Base-by-base conservation (phyloP, 2,797 vertebrate species). In the Microctenopoma stevenorrisi region DNA sequence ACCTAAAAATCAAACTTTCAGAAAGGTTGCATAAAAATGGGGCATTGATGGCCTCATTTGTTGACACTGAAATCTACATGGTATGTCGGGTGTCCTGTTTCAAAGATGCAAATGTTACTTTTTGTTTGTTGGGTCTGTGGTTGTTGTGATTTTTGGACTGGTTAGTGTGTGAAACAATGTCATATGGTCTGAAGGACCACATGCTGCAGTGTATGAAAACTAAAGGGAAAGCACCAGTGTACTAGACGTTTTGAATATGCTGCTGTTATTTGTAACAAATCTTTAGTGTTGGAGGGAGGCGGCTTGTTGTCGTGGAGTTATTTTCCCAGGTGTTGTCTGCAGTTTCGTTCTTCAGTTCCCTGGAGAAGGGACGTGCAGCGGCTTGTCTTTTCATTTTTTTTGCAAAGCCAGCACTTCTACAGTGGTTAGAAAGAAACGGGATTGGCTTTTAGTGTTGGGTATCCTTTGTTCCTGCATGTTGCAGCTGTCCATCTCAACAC, bases 381-480 rank as follows among this genome's bases (percentile, higher is more conserved):
- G 71, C 85, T 86, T 82, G 85, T 78, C 74, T 64, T 30, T 62
- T 44, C 57, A 18, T 25, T 30, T 9, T 77, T 82, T 62, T 22
- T 79, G 54, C 70, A 51, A 25, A 5, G 35, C 55, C 57, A 66
- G 68, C 64, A 58, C 30, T 67, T 63, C 74, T 70, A 70, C 7
- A 33, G 30, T 33, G 30, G 66, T 48, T 54, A 35, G 33, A 8
- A 8, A 22, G 18, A 71, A 60, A 9, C 57, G 68, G 70, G 64
- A 74, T 78, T 76, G 64, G 42, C 76, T 85, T 63, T 74, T 37
- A 56, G 52, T 26, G 25, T 73, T 71, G 66, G 18, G 7, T 73
- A 59, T 85, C 43, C 52, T 78, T 67, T 78, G 81, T 73, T 51
- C 64, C 74, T 70, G 65, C 76, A 54, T 67, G 76, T 74, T 65